Conservation (phyloP, 2,888 invertebrate species). For the Zygogramma bicolorata region DNA sequence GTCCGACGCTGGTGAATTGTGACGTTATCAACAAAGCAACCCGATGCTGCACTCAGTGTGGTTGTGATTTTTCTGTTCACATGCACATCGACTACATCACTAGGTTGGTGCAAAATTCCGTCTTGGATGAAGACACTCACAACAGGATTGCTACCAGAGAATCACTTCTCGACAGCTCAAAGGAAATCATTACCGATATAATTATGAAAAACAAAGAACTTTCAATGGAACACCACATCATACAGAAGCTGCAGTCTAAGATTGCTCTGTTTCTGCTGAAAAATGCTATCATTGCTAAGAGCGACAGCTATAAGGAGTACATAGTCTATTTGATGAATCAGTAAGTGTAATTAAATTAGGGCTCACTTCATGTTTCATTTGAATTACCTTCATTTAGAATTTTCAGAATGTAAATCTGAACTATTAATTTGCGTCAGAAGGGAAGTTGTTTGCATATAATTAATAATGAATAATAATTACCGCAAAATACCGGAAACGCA, state of each 20-base stretch:
- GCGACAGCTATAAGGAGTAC: conserved; percentile 58
- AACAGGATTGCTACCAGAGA: conserved; percentile 9
- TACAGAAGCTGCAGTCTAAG: conserved; percentile 53
- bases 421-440: no score
- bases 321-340: conserved; percentile 57
- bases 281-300: conserved; percentile 58
- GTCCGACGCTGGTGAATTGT: conserved; percentile 56
- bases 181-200: conserved; percentile 50
- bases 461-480: no score
- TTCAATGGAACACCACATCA: conserved; percentile 52
- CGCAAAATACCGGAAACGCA: no score
- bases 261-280: conserved; percentile 59
- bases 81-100: conserved; percentile 52
- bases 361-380: no score
- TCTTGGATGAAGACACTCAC: conserved; percentile 6
- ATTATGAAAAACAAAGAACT: conserved; percentile 44
- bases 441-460: no score
- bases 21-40: conserved; percentile 52
- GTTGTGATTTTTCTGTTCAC: conserved; percentile 57
- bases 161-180: conserved; percentile 40
- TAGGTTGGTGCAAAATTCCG: not conserved
- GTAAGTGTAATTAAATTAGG: no score
- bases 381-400: no score
- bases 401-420: no score
- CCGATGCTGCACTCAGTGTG: conserved; percentile 54